Evolutionary conservation across 2,113 vertebrate species (phyloP).

Genomic region (Aix galericulata): DNA sequence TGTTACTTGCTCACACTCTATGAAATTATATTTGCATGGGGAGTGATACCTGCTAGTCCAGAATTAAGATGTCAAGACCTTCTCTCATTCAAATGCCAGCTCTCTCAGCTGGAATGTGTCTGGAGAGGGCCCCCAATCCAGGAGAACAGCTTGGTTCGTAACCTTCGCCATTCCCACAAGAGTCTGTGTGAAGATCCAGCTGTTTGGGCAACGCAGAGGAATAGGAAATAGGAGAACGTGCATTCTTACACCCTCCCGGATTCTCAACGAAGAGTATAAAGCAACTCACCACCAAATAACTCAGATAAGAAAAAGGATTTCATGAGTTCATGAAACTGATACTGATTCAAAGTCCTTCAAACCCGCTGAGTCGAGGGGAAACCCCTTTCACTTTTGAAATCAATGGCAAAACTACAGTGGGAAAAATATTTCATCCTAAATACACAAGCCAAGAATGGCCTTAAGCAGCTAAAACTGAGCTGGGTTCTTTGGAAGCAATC

Average conservation of each 20-base stretch:
- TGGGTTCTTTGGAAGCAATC: not conserved
- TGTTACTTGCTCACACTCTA: conserved; percentile 37
- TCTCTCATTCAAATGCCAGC: conserved; percentile 65
- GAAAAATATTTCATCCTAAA: not conserved
- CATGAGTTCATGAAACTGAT: not conserved
- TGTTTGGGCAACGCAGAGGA: conserved; percentile 31
- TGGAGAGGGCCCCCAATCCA: conserved; percentile 46
- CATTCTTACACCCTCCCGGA: not conserved
- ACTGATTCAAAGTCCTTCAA: not conserved
- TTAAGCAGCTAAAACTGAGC: not conserved
- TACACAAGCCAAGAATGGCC: not conserved
- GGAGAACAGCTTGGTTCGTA: conserved; percentile 44
- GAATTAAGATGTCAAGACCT: conserved; percentile 67
- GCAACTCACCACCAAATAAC: not conserved
- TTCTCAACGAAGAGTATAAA: not conserved
- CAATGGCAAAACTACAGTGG: not conserved
- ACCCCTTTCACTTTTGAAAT: not conserved
- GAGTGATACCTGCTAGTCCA: conserved; percentile 59
- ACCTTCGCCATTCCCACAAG: conserved; percentile 5
- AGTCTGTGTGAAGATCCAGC: not conserved
- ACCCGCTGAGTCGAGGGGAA: not conserved
- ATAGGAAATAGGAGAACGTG: not conserved
- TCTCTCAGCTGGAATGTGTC: conserved; percentile 4
- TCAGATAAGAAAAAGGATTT: not conserved
- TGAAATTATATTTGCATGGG: conserved; percentile 58